Evolutionary conservation across 2,113 vertebrate genomes (phyloP).

Genomic region (human (Homo sapiens)): GRCh38 chr12:2908001-2908500

Average conservation of each 20-base stretch:
- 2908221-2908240: neutral
- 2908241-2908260: neutral
- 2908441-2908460: too few relatives aligned
- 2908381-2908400: slow-evolving; percentile 9
- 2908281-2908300: neutral
- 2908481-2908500: too few relatives aligned
- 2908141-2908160: neutral
- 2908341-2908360: neutral
- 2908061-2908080: neutral
- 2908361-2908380: slow-evolving; percentile 27
- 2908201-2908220: neutral
- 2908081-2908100: neutral
- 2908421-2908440: neutral
- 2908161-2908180: neutral
- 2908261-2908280: neutral
- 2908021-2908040: neutral
- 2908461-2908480: too few relatives aligned
- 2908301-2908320: neutral
- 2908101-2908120: neutral
- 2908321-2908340: neutral
- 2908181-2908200: neutral
- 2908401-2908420: neutral
- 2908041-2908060: neutral
- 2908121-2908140: neutral
- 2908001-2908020: neutral